Percentiles rank a stretch among this genome's conserved stretches.
Conservation (phyloP, 2,888 invertebrate genomes). For the Gerosis bhagava region DNA sequence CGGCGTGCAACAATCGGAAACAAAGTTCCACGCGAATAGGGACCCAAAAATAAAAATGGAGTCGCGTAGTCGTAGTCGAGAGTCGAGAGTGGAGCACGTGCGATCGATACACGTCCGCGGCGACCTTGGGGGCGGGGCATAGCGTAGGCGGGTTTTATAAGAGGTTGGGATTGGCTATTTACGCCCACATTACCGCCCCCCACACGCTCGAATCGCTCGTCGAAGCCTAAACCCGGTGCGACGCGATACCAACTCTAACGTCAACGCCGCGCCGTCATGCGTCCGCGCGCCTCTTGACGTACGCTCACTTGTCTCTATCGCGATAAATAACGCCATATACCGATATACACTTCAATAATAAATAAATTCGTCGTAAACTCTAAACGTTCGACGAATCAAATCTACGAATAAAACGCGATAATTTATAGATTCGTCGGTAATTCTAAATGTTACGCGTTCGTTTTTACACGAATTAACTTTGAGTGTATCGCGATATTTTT, state of each 20-base stretch:
- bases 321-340: conserved; percentile 1
- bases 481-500: no score
- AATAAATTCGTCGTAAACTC: no score
- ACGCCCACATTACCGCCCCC: conserved; percentile 45
- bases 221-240: conserved; percentile 32
- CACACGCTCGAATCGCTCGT: conserved; percentile 42
- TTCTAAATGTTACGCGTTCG: no score
- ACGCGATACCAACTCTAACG: conserved; percentile 16
- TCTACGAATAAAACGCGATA: no score
- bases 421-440: no score
- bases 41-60: conserved; percentile 81
- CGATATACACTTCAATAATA: no score
- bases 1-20: conserved; percentile 58
- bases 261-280: conserved; percentile 34
- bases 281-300: conserved; percentile 32
- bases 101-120: conserved; percentile 74
- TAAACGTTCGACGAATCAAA: no score
- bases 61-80: conserved; percentile 55
- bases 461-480: no score
- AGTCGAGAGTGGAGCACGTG: no score
- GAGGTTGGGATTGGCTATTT: conserved; percentile 67
- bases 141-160: conserved; percentile 68
- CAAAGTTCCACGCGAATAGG: conserved; percentile 79
- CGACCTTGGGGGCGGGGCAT: conserved; percentile 76
- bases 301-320: neutral